Percentiles rank a stretch among this genome's conserved stretches.
These are phyloP conservation scores for Lasioglossum leucozonium DNA, from an alignment of 2,888 invertebrate genomes.

Conservation along the genomic window DNA sequence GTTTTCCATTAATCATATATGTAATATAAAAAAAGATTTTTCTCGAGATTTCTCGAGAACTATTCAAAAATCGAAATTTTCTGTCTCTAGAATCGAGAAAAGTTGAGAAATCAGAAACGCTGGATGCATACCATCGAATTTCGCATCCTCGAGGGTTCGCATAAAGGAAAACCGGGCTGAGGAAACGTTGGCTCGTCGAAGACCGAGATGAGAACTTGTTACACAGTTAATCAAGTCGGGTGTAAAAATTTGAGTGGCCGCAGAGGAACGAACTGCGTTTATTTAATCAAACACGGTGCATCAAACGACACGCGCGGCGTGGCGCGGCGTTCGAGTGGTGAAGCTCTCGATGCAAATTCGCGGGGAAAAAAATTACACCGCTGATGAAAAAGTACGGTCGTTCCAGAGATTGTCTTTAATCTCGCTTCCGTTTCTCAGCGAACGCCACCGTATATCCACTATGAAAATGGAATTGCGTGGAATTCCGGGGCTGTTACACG, in stretches of 20 bases:
- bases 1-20: too few species aligned
- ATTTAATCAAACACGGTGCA: slow-evolving; percentile 1
- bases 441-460: slow-evolving; percentile 8
- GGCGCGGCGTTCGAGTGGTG: not conserved
- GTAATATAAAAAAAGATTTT: too few species aligned
- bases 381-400: slow-evolving; percentile 29
- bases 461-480: slow-evolving; percentile 38
- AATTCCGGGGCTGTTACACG: slow-evolving; percentile 10
- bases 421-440: slow-evolving; percentile 34
- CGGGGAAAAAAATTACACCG: not conserved
- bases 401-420: slow-evolving; percentile 53
- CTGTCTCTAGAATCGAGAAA: too few species aligned
- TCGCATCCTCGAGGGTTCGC: not conserved
- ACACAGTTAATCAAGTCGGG: not conserved
- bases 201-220: not conserved
- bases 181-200: not conserved
- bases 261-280: not conserved
- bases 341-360: not conserved
- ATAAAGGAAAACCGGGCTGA: not conserved
- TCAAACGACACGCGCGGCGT: not conserved
- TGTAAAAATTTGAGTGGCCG: not conserved
- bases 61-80: too few species aligned
- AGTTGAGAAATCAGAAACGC: too few species aligned
- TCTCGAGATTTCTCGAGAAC: too few species aligned
- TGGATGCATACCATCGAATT: not conserved